Evolutionary conservation across 2,797 vertebrate genomes (phyloP), one percentile per base, ranked within the genome.

Genomic region (Acipenser oxyrinchus): DNA sequence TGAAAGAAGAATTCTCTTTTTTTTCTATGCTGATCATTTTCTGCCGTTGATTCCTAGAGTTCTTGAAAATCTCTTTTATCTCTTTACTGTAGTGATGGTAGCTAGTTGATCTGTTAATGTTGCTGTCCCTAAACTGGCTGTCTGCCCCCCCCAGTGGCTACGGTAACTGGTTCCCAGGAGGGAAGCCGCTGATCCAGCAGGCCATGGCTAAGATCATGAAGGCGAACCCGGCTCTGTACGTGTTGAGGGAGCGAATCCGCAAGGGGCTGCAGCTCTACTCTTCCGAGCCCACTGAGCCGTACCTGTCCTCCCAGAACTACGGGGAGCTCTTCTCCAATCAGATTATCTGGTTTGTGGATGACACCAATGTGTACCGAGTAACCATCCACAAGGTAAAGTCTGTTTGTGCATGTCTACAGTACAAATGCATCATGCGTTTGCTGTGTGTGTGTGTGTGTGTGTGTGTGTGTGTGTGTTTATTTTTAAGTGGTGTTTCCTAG

Each of bases 131-230:
- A 8, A 12, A 8, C 8, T 53, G 55, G 55, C 7, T 58, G 62
- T 6, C 6, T 70, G 10, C 8, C 49, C 73, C 71, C 65, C 68
- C 9, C 66, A 99, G 97, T 81, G 97, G 93, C 6, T 99, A 99
- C 48, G 96, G 97, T 70, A 99, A 99, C 82, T 99, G 96, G 96
- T 99, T 99, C 80, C 97, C 96, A 10, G 97, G 97, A 49, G 94
- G 93, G 74, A 99, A 99, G 76, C 97, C 97, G n/a, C 87, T 99
- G 75, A 99, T 99, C 84, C 97, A 99, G 78, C 97, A 99, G 83
- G 97, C 97, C 65, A 99, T 99, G 97, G 96, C 97, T 50, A 99
- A 99, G 88, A 99, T 99, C 69, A 99, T 99, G 96, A 99, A 99
- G 78, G 97, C 97, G 73, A 99, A 99, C 75, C 97, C 96, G 48